Base-by-base conservation (phyloP, 2,888 invertebrate species). In the Clostera curtula region DNA sequence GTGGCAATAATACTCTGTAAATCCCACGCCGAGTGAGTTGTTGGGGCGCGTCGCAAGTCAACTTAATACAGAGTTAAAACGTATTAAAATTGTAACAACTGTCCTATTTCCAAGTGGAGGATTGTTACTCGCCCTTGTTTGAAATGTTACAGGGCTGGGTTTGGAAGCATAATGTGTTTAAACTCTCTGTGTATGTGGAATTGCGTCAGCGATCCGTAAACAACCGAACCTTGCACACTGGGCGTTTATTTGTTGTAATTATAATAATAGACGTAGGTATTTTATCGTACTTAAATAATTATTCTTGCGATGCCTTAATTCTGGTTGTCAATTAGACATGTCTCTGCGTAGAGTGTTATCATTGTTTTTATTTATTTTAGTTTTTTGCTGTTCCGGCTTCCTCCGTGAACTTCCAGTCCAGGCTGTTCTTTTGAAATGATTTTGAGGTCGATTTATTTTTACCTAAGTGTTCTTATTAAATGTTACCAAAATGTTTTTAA, bases 381-480 rank as follows among this genome's bases (percentile, higher is more conserved):
- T 79, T 71, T n/a, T 73, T 84, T 73, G 76, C 80, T 77, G 84
- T 85, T 85, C 82, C 82, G 83, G 84, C 67, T 77, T 79, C 66
- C 77, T 68, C 83, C 82, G 84, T 69, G 84, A 82, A 85, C 84
- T 82, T 80, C 76, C 83, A 79, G 79, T 82, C 80, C 82, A 77
- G 84, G 84, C 84, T 85, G 84, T 85, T 84, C 84, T 83, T 82
- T 83, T 82, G 59, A 80, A 84, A 85, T 85, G 59, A 85, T 85
- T 85, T 85, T 84, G 77, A 77, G 63, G 85, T 85, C 80, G 79
- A 80, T 84, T 85, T 84, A 85, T 84, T 85, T 83, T 85, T 84
- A 85, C 85, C 85, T 85, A 85, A 85, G 85, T 85, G 85, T 85
- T 85, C 85, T 85, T 85, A 85, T 85, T 85, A 85, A 85, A 85